These are phyloP conservation scores for Cephalopterus ornatus DNA, from an alignment of 2,113 vertebrate species.

Conservation along the genomic window DNA sequence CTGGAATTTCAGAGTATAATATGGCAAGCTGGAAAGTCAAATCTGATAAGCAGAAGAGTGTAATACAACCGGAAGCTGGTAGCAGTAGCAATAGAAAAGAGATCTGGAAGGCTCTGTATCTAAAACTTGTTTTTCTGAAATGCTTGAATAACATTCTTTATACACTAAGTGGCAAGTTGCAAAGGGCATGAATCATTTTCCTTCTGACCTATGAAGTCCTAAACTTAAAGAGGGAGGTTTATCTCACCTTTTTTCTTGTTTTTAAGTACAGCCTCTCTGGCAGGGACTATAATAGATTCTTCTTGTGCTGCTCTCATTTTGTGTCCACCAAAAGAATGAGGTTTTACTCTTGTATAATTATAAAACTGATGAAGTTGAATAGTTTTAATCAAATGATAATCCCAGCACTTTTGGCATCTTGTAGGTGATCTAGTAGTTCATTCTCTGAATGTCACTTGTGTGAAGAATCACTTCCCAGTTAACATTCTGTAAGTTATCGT, in stretches of 20 bases:
- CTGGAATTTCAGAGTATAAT: neutral
- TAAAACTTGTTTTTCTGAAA: neutral
- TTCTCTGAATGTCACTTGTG: neutral
- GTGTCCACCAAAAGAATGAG: neutral
- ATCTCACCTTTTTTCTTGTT: neutral
- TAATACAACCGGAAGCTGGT: neutral
- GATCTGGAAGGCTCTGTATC: neutral
- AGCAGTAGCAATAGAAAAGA: neutral
- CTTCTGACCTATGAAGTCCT: neutral
- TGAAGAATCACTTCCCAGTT: neutral
- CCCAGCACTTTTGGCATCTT: neutral
- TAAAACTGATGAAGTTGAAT: neutral
- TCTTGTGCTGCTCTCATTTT: neutral
- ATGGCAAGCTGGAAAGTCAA: neutral
- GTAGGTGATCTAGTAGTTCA: neutral
- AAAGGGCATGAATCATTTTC: neutral
- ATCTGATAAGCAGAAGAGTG: neutral
- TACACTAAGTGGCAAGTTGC: neutral
- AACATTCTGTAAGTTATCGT: neutral
- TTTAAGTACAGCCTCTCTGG: neutral
- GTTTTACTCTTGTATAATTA: neutral
- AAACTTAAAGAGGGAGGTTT: neutral
- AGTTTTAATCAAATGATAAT: neutral
- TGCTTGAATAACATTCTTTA: neutral
- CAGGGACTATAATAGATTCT: neutral